phyloP scores from a whole-genome alignment of 1,140 invertebrate genomes.

The Forficula auricularia region DNA sequence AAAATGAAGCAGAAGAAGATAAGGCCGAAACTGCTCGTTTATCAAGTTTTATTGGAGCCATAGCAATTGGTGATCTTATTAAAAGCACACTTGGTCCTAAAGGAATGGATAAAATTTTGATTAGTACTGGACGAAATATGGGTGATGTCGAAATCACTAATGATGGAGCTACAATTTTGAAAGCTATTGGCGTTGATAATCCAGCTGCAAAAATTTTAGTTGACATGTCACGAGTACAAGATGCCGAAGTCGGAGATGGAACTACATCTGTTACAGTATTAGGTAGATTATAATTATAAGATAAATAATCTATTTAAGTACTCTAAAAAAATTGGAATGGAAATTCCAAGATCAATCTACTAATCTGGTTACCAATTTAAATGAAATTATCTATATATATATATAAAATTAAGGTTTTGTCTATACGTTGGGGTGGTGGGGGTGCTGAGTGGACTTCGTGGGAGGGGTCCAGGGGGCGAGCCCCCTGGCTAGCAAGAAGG shows the following conservation, averaged over 20 bases:
- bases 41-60: conserved; percentile 94
- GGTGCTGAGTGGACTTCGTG: too few species aligned
- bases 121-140: conserved; percentile 62
- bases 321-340: too few species aligned
- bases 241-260: conserved; percentile 99
- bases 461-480: too few species aligned
- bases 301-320: too few species aligned
- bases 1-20: conserved; percentile 91
- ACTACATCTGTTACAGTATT: conserved; percentile 97
- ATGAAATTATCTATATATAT: too few species aligned
- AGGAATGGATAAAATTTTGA: conserved; percentile 99
- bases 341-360: too few species aligned
- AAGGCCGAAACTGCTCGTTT: conserved; percentile 88
- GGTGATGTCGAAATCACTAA: conserved; percentile 90
- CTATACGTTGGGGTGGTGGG: too few species aligned
- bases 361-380: too few species aligned
- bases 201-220: conserved; percentile 97
- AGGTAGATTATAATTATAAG: conserved; percentile 29
- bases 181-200: conserved; percentile 93
- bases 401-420: too few species aligned
- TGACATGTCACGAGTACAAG: conserved; percentile 95
- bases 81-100: conserved; percentile 97
- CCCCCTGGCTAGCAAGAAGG: too few species aligned
- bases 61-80: conserved; percentile 94
- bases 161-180: conserved; percentile 97